These are phyloP conservation scores for Adelognathus sp. DNA, from an alignment of 2,888 invertebrate genomes.

Conservation along the genomic window DNA sequence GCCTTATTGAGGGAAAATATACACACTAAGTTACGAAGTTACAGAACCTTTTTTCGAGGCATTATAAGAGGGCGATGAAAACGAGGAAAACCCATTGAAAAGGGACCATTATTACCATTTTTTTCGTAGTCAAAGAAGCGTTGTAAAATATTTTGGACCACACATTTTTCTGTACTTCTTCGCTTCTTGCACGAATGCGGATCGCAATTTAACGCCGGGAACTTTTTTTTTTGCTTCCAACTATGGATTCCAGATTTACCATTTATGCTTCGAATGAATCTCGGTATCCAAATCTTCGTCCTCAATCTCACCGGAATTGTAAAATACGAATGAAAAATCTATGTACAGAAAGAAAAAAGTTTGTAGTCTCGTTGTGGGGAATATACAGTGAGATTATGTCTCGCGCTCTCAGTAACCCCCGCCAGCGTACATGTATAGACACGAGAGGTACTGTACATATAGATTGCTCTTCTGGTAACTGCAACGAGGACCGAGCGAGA, in stretches of 20 bases:
- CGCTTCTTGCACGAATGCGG: too few species aligned
- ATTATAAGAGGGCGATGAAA: too few species aligned
- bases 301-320: neutral
- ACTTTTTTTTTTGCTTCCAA: too few species aligned
- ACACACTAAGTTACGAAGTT: too few species aligned
- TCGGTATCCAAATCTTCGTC: neutral
- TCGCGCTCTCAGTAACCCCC: conserved; percentile 35
- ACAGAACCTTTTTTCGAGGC: too few species aligned
- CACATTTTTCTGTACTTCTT: neutral
- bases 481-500: conserved; percentile 38
- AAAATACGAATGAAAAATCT: neutral
- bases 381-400: conserved; percentile 3
- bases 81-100: too few species aligned
- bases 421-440: conserved; percentile 9
- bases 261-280: neutral
- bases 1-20: too few species aligned
- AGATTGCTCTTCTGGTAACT: conserved; percentile 49
- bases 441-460: conserved; percentile 24
- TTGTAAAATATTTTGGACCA: neutral
- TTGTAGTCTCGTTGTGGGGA: conserved; percentile 12
- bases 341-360: neutral
- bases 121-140: too few species aligned
- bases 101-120: too few species aligned
- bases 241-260: neutral
- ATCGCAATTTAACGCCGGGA: too few species aligned